Base-by-base conservation (phyloP, 2,888 invertebrate species). In the Pheosia tremula region DNA sequence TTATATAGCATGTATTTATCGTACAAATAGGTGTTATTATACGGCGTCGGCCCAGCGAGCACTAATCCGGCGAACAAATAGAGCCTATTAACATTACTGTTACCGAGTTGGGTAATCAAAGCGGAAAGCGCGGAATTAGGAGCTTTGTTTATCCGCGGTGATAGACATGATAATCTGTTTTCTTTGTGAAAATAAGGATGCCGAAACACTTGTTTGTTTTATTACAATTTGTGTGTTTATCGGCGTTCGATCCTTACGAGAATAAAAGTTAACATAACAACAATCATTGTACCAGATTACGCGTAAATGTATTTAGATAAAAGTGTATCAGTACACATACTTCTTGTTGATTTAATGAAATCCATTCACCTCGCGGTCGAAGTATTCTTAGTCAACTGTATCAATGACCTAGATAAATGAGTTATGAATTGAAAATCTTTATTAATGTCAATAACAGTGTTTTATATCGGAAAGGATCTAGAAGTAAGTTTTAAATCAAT, bases 51-150 rank as follows among this genome's bases (percentile, higher is more conserved):
- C 65, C 62, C 58, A 57, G 50, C 52, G 52, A n/a, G n/a, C 54
- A 64, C 36, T 70, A 70, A 74, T 75, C 63, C 63, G 39, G 57
- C 59, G 59, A 63, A 54, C 72, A 65, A 75, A 74, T 59, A 68
- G 59, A 60, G 63, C 56, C 59, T 72, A 68, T 72, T 75, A 72
- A 66, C 60, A 70, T 70, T 75, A 65, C 58, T 47, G 59, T 63
- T 62, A 60, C 65, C 37, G 56, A 43, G 60, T 62, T 68, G 8
- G 52, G 52, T 52, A 52, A 52, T 52, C 52, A 13, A 5, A 1
- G 52, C 7, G 50, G 36, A 52, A 52, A 5, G 13, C 49, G 49
- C 49, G 49, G 36, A 52, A 36, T 52, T 52, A 52, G 36, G 36
- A 36, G 36, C 53, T 53, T 37, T 50, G 58, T 60, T 62, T 58